A percentile compares a stretch with the other conserved stretches of the same genome.
Conservation (phyloP, 2,113 vertebrate species). For the Axis porcinus region DNA sequence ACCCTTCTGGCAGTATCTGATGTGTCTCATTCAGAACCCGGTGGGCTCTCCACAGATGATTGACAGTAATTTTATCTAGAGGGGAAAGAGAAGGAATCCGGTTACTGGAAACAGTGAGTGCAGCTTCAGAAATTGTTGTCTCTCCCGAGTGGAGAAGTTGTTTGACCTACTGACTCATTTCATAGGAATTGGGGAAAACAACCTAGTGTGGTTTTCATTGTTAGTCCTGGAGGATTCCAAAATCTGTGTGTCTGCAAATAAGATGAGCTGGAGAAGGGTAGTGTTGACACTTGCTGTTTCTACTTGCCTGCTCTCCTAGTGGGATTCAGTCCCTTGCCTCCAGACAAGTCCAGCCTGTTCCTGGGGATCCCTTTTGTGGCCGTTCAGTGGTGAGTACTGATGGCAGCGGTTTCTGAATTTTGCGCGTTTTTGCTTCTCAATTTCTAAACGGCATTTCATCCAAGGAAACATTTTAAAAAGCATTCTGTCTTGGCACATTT, state of each 20-base stretch:
- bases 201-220: constrained; percentile 80
- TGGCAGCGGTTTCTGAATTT: constrained; percentile 33
- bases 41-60: constrained; percentile 7
- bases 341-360: constrained; percentile 39
- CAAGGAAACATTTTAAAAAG: neutral
- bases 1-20: constrained; percentile 30
- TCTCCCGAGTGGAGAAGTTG: constrained; percentile 70
- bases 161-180: constrained; percentile 86
- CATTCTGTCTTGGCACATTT: neutral
- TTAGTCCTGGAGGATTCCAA: constrained; percentile 74
- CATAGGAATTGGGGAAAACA: constrained; percentile 79
- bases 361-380: neutral
- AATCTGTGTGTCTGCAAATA: constrained; percentile 30
- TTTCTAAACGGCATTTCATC: neutral
- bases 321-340: constrained; percentile 44
- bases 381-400: constrained; percentile 70
- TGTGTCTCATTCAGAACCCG: constrained; percentile 51
- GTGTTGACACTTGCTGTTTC: neutral
- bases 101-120: constrained; percentile 58
- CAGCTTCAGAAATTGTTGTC: constrained; percentile 72
- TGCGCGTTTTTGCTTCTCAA: neutral
- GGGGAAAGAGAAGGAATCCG: neutral
- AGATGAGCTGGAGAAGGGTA: constrained; percentile 41
- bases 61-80: neutral
- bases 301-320: constrained; percentile 42